These are phyloP conservation scores for Scaptomyza reducta DNA, from an alignment of 2,888 invertebrate species.

Conservation along the genomic window DNA sequence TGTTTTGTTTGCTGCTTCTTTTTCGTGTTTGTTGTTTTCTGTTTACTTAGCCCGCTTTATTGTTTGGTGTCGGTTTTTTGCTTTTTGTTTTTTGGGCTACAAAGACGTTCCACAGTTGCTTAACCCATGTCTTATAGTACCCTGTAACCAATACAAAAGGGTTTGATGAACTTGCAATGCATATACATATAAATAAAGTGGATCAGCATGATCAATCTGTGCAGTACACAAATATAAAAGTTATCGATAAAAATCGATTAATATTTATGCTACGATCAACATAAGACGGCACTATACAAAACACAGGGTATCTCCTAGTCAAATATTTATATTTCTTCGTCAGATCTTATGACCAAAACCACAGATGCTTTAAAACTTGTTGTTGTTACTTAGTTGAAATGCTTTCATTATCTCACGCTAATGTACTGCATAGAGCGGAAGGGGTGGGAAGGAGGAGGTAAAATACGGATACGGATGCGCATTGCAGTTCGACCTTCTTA, in stretches of 20 bases:
- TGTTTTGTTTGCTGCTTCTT: constrained; percentile 57
- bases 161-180: no score
- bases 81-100: constrained; percentile 58
- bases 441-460: background rate
- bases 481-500: constrained; percentile 29
- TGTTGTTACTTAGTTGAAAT: constrained; percentile 59
- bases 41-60: constrained; percentile 74
- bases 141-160: background rate
- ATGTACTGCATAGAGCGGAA: constrained; percentile 1
- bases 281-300: no score
- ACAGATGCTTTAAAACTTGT: constrained; percentile 30
- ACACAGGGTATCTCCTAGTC: background rate
- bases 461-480: constrained; percentile 37
- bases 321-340: background rate
- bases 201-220: background rate
- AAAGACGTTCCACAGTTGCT: constrained; percentile 58
- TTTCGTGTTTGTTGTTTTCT: constrained; percentile 36
- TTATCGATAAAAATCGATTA: background rate
- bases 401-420: constrained; percentile 68
- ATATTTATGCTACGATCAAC: no score
- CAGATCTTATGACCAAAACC: constrained; percentile 39
- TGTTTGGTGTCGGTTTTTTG: constrained; percentile 42
- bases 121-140: constrained; percentile 29
- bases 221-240: background rate
- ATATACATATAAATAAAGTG: background rate